phyloP scores from a whole-genome alignment of 2,113 vertebrate species.

The Paracanthobrama guichenoti region DNA sequence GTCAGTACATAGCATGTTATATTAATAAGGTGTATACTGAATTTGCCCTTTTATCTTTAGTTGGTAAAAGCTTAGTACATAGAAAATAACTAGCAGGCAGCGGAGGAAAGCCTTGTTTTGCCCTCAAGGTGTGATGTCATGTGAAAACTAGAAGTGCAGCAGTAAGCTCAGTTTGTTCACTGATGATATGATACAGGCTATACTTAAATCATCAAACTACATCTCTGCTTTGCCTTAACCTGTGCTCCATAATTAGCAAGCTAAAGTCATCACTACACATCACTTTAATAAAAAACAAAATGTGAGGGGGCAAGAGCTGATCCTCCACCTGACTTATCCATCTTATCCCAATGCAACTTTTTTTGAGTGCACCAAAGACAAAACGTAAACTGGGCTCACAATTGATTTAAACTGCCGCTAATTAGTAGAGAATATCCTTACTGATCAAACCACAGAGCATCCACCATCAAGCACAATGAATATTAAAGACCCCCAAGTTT shows the following conservation, averaged over 20 bases:
- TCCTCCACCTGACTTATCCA: too few species aligned
- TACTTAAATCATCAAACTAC: neutral
- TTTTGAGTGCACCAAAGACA: neutral
- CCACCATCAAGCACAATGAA: neutral
- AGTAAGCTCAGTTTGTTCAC: neutral
- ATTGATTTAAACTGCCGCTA: slow-evolving; percentile 5
- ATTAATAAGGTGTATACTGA: too few species aligned
- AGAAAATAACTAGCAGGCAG: slow-evolving; percentile 16
- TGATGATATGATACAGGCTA: neutral
- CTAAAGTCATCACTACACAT: neutral
- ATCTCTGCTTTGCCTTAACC: neutral
- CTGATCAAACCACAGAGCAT: neutral
- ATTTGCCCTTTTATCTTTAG: too few species aligned
- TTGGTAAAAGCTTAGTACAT: too few species aligned
- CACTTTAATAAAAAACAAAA: too few species aligned
- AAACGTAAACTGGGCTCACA: slow-evolving; percentile 37
- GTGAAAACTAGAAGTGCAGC: neutral
- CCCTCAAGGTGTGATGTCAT: neutral
- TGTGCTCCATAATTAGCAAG: neutral
- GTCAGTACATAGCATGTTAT: too few species aligned
- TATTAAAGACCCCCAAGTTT: neutral
- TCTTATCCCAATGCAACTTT: neutral
- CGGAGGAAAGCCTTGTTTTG: neutral
- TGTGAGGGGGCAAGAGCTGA: neutral
- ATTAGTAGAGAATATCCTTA: too few species aligned